Conservation (phyloP, 2,113 vertebrate species). For the Centropristis striata region DNA sequence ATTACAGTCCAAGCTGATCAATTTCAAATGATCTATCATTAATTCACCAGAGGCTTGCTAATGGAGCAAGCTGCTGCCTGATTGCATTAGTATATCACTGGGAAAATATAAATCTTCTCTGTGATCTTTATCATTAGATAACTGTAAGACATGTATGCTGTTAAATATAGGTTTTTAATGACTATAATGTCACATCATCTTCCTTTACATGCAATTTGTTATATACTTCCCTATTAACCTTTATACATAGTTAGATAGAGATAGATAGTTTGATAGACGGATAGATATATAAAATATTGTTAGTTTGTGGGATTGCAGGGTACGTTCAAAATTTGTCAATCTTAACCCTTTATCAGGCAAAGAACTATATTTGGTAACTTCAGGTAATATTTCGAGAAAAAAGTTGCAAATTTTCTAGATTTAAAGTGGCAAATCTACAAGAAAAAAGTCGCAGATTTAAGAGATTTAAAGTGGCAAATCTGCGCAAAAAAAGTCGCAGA, state of each 20-base stretch:
- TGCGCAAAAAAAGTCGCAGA: no score
- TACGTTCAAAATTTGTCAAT: not conserved
- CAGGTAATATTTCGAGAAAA: no score
- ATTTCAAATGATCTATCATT: conserved; percentile 44
- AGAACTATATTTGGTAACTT: no score
- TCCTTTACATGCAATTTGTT: conserved; percentile 12
- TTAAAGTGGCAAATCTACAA: no score
- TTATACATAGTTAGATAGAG: no score
- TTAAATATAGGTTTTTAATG: conserved; percentile 27
- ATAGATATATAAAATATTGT: conserved; percentile 16
- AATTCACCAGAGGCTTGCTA: conserved; percentile 28
- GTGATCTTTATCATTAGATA: conserved; percentile 30
- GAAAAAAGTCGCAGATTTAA: no score
- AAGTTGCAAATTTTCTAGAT: no score
- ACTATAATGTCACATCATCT: conserved; percentile 22
- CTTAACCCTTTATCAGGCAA: no score
- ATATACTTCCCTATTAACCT: not conserved
- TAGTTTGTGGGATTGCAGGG: not conserved
- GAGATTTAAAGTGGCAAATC: no score
- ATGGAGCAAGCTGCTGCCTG: conserved; percentile 29
- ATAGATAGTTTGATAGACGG: not conserved
- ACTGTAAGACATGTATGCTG: conserved; percentile 20
- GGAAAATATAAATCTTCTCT: conserved; percentile 9
- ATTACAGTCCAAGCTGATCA: no score
- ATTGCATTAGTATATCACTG: conserved; percentile 26